Evolutionary conservation across 2,113 vertebrate species (phyloP).

Genomic region (Capricornis sumatraensis): DNA sequence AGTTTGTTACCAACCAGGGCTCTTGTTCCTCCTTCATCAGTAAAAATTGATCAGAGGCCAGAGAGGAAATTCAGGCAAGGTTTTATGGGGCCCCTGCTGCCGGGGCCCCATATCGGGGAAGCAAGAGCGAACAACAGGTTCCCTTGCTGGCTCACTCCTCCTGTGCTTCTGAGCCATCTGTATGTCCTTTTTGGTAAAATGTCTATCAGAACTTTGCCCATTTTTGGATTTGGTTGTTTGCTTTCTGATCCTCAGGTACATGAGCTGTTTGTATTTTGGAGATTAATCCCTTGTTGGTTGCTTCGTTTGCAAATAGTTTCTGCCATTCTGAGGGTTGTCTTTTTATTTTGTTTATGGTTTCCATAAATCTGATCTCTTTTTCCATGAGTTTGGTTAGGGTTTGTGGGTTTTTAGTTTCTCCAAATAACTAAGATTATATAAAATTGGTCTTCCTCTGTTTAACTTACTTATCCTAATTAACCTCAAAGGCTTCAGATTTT

Average conservation of each 20-base stretch:
- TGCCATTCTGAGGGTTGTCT: background rate
- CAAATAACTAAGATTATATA: background rate
- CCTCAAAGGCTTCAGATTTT: background rate
- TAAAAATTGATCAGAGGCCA: background rate
- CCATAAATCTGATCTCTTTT: background rate
- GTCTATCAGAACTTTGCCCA: background rate
- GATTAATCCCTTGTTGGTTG: background rate
- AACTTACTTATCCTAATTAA: background rate
- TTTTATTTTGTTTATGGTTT: background rate
- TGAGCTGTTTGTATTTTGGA: background rate
- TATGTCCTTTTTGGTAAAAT: background rate
- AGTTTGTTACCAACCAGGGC: background rate
- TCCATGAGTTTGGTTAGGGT: background rate
- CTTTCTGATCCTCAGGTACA: background rate
- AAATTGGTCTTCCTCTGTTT: background rate
- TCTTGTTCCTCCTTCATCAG: background rate
- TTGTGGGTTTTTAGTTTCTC: background rate
- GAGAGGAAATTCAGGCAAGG: background rate
- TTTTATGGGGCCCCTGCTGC: background rate
- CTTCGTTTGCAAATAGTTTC: background rate
- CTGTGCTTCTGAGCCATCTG: background rate
- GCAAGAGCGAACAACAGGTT: background rate
- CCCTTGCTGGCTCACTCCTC: background rate
- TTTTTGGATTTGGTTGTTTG: background rate
- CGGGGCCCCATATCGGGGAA: background rate